Evolutionary conservation across 2,797 vertebrate species (phyloP), one percentile per base, ranked within the genome.

Genomic region (Rachycentron canadum): DNA sequence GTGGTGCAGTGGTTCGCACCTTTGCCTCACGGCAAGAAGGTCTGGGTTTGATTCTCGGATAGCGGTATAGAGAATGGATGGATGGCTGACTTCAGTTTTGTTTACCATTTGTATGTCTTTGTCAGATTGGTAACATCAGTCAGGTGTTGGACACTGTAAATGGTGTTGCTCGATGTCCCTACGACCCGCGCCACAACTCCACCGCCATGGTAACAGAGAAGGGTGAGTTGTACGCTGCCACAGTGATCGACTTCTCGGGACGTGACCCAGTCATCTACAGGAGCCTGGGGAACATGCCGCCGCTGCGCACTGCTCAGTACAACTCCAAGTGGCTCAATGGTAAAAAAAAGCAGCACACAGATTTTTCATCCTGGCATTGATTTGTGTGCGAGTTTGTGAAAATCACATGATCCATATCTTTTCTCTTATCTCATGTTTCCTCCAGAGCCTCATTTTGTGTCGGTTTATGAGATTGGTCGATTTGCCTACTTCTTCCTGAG

Each of bases 291-390:
- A 83, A 94, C 45, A 92, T 98, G 88, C 97, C 97, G 0, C 97
- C 98, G 0, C 96, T 99, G 8, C 96, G 98, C 75, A 97, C 96
- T 0, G 98, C 97, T 0, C 97, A 99, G 88, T 99, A 99, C 93
- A 99, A 99, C 94, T 99, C 98, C 81, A 99, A 98, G 72, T 99
- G 98, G 98, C 95, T 99, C 52, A 98, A 98, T 9, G 98, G 98
- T 99, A 81, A 79, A 56, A 4, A n/a, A 56, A 38, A 69, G 50
- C 17, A 11, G 21, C 26, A 30, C 17, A 3, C 5, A 1, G 0
- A 26, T 52, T 25, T 21, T 19, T 30, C 30, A 2, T 1, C 21
- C 10, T 36, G 0, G 3, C 0, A 2, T 45, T 17, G 1, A 7
- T 4, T 49, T 0, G 0, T 49, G 21, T 12, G 6, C n/a, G 9